Evolutionary conservation across 1,140 invertebrate genomes (phyloP).

Genomic region (Semibalanus balanoides): DNA sequence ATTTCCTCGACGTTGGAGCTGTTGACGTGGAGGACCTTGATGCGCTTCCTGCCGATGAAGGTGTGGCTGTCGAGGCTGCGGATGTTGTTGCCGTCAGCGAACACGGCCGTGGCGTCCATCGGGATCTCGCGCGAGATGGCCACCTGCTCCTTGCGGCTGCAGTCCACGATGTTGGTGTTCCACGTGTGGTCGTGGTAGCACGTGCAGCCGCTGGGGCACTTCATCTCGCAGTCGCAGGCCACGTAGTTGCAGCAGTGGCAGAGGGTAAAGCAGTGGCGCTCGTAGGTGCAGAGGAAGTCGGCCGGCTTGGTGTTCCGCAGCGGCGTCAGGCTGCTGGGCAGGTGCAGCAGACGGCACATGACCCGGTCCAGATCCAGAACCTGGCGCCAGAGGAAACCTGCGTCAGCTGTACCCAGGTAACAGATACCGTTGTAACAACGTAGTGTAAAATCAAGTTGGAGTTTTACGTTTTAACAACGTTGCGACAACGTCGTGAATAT

Average conservation of each 20-base stretch:
- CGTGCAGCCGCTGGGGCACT: slow-evolving; percentile 79
- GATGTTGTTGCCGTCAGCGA: slow-evolving; percentile 80
- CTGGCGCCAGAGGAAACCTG: background rate
- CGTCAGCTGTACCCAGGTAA: no score
- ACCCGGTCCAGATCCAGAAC: background rate
- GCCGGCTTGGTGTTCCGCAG: slow-evolving; percentile 66
- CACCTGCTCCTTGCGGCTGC: slow-evolving; percentile 47
- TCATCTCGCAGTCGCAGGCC: slow-evolving; percentile 76
- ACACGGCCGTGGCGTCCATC: slow-evolving; percentile 87
- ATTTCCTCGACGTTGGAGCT: slow-evolving; percentile 69
- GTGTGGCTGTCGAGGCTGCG: slow-evolving; percentile 71
- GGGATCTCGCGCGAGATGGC: slow-evolving; percentile 67
- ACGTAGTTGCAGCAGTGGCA: slow-evolving; percentile 92
- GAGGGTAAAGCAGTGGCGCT: slow-evolving; percentile 79
- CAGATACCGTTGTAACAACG: no score
- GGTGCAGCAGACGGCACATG: slow-evolving; percentile 55
- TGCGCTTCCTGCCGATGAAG: slow-evolving; percentile 75
- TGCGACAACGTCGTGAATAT: no score
- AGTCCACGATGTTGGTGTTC: slow-evolving; percentile 85
- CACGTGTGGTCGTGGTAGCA: slow-evolving; percentile 89
- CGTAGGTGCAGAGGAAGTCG: slow-evolving; percentile 82
- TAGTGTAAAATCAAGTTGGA: no score
- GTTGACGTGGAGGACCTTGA: slow-evolving; percentile 72
- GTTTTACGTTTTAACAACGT: no score
- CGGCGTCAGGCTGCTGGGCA: slow-evolving; percentile 29